Evolutionary conservation across 1,140 invertebrate species (phyloP).

Genomic region (Leptinotarsa undecemlineata): DNA sequence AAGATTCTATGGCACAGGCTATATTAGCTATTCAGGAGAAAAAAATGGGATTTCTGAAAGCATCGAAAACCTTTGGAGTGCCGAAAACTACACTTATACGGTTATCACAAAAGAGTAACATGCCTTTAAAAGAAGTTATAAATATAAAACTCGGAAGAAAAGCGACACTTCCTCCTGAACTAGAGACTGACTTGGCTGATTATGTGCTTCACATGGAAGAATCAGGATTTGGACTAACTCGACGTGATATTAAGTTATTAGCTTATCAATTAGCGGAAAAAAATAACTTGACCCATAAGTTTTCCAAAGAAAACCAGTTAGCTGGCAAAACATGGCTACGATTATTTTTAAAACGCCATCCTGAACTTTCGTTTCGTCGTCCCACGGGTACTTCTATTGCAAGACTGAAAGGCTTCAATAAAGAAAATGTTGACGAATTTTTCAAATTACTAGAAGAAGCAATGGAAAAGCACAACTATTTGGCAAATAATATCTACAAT

Average conservation of each 20-base stretch:
- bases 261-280: conserved; percentile 18
- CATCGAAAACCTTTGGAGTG: conserved; percentile 21
- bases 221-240: conserved; percentile 6
- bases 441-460: conserved; percentile 26
- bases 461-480: conserved; percentile 11
- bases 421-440: conserved; percentile 20
- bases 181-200: conserved; percentile 9
- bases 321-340: conserved; percentile 26
- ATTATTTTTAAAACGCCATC: conserved; percentile 26
- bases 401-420: conserved; percentile 13
- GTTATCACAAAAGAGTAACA: background rate
- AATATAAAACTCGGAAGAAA: conserved; percentile 18
- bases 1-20: conserved; percentile 20
- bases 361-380: conserved; percentile 20
- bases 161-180: conserved; percentile 6
- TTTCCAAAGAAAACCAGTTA: conserved; percentile 23
- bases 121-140: conserved; percentile 17
- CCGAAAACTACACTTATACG: conserved; percentile 18
- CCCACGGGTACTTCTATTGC: conserved; percentile 15
- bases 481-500: conserved; percentile 46
- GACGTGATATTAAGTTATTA: background rate
- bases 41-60: conserved; percentile 17
- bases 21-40: conserved; percentile 18
- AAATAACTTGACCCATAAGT: conserved; percentile 17
- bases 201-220: conserved; percentile 20